Conservation (phyloP, 2,888 invertebrate species). For the Neoitamus cyanurus region DNA sequence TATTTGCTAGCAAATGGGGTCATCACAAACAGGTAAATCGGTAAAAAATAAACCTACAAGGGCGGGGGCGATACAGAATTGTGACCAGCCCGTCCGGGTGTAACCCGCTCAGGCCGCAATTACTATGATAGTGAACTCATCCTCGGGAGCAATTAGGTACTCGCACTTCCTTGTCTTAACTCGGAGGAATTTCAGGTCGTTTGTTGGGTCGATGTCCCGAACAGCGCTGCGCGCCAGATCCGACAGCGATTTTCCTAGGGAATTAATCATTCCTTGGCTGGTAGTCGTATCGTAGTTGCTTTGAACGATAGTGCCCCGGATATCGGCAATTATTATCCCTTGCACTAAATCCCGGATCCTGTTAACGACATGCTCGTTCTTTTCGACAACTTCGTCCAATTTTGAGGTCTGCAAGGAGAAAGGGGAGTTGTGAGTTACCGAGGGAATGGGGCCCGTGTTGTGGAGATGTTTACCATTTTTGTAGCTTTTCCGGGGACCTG, state of each 20-base stretch:
- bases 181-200: slow-evolving; percentile 60
- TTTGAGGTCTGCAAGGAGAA: not conserved
- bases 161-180: slow-evolving; percentile 62
- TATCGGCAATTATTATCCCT: slow-evolving; percentile 60
- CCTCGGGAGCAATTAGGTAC: slow-evolving; percentile 61
- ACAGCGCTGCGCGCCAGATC: slow-evolving; percentile 56
- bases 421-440: too few species aligned
- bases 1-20: not conserved
- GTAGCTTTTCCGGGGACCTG: not conserved
- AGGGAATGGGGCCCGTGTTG: too few species aligned
- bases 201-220: slow-evolving; percentile 61
- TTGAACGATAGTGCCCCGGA: slow-evolving; percentile 57
- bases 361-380: slow-evolving; percentile 58
- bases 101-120: slow-evolving; percentile 56
- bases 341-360: slow-evolving; percentile 57
- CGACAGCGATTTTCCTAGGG: not conserved
- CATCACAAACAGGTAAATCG: not conserved
- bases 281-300: slow-evolving; percentile 61
- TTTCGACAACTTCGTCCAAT: slow-evolving; percentile 58
- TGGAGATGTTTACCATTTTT: not conserved
- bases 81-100: not conserved
- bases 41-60: not conserved
- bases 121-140: slow-evolving; percentile 62
- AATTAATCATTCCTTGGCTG: slow-evolving; percentile 59
- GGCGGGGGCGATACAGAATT: not conserved